phyloP scores from a whole-genome alignment of 2,888 invertebrate species.

The Shargacucullia verbasci region DNA sequence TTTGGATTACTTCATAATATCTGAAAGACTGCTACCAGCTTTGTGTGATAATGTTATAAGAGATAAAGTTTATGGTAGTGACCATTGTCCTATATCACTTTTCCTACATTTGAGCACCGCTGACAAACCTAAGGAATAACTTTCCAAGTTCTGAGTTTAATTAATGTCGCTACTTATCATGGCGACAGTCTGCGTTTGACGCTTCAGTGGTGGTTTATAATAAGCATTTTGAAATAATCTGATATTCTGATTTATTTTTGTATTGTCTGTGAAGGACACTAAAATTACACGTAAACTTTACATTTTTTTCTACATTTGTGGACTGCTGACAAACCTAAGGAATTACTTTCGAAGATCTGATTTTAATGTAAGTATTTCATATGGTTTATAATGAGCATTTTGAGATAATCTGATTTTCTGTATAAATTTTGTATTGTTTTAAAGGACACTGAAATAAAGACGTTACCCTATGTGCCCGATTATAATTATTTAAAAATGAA shows the following conservation, averaged over 20 bases:
- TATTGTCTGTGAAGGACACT: conserved; percentile 6
- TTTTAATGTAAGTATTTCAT: no score
- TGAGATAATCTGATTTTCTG: conserved; percentile 20
- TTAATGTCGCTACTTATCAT: no score
- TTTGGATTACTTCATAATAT: conserved; percentile 98
- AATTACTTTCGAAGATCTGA: no score
- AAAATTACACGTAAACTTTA: no score
- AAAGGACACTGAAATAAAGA: conserved; percentile 37
- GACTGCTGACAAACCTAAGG: no score
- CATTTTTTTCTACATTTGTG: no score
- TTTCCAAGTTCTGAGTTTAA: conserved; percentile 6
- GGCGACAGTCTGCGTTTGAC: no score
- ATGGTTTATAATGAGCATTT: conserved; percentile 17
- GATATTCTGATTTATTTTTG: no score
- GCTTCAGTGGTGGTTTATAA: no score
- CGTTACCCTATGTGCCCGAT: conserved; percentile 8
- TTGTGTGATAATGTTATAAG: conserved; percentile 96
- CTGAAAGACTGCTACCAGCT: conserved; percentile 92
- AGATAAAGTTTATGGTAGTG: conserved; percentile 95
- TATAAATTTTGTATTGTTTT: conserved; percentile 38
- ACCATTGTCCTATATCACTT: conserved; percentile 97
- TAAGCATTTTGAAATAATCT: no score
- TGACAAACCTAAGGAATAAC: conserved; percentile 81
- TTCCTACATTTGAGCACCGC: conserved; percentile 90
- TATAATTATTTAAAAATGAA: conserved; percentile 10